Evolutionary conservation across 2,888 invertebrate genomes (phyloP).

Genomic region (Gryllus longicercus): DNA sequence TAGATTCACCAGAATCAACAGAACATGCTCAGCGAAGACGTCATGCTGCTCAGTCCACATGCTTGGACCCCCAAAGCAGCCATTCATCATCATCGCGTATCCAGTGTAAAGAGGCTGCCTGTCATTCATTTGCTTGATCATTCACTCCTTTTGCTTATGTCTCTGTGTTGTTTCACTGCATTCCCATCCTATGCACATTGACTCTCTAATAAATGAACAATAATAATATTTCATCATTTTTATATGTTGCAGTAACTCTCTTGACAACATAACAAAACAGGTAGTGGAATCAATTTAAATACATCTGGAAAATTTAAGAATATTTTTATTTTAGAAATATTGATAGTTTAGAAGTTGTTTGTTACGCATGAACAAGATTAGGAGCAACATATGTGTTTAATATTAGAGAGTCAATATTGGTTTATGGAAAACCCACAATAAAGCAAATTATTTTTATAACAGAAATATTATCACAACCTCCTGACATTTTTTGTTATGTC

Average conservation of each 20-base stretch:
- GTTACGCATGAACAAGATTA: neutral
- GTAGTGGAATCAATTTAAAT: neutral
- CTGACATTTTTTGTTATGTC: no score
- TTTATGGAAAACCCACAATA: neutral
- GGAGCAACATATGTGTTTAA: neutral
- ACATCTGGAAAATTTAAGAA: no score
- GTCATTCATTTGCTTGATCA: constrained; percentile 26
- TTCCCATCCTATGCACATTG: constrained; percentile 21
- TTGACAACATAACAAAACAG: neutral
- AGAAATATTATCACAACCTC: no score
- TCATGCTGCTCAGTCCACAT: constrained; percentile 47
- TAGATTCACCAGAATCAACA: constrained; percentile 93
- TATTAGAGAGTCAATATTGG: neutral
- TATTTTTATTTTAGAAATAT: no score
- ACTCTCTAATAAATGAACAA: neutral
- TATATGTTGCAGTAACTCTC: constrained; percentile 1
- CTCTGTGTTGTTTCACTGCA: constrained; percentile 34
- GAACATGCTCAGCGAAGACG: constrained; percentile 76
- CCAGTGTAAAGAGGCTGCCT: constrained; percentile 54
- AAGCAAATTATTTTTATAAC: neutral
- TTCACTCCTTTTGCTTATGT: constrained; percentile 35
- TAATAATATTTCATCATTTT: neutral
- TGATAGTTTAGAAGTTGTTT: neutral
- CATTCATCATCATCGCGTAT: constrained; percentile 58
- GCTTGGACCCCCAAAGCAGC: constrained; percentile 48